phyloP scores from a whole-genome alignment of 2,888 invertebrate species.

The Xanthorhoe spadicearia region DNA sequence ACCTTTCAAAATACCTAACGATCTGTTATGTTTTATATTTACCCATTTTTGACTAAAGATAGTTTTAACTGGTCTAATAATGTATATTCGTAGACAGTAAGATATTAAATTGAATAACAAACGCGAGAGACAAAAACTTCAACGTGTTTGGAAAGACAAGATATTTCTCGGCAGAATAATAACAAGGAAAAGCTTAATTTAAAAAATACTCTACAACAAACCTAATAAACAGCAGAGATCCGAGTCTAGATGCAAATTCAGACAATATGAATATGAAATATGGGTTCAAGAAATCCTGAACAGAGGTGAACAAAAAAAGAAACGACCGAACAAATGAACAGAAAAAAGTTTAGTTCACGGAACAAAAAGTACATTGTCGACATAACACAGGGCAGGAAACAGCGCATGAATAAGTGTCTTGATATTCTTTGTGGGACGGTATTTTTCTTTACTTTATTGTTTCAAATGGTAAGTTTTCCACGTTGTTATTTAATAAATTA shows the following conservation, averaged over 20 bases:
- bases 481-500: conserved; percentile 41
- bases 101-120: no score
- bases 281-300: conserved; percentile 82
- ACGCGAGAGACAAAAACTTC: not conserved
- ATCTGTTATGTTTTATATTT: no score
- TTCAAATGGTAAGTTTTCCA: conserved; percentile 43
- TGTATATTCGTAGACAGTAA: no score
- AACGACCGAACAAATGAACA: conserved; percentile 75
- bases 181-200: conserved; percentile 31
- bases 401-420: conserved; percentile 74
- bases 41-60: no score
- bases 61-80: no score
- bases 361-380: conserved; percentile 67
- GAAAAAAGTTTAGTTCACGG: conserved; percentile 66
- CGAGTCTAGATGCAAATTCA: conserved; percentile 64
- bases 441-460: conserved; percentile 54
- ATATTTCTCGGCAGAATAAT: conserved; percentile 23
- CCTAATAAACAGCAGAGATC: conserved; percentile 43
- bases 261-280: conserved; percentile 84
- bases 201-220: conserved; percentile 52
- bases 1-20: no score
- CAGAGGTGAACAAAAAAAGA: conserved; percentile 65
- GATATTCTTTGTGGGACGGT: conserved; percentile 62
- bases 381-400: conserved; percentile 76
- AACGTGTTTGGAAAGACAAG: conserved; percentile 10